A percentile compares a stretch with the other conserved stretches of the same genome.
These are phyloP conservation scores for Morinoia aosen DNA, from an alignment of 2,888 invertebrate species.

Conservation along the genomic window DNA sequence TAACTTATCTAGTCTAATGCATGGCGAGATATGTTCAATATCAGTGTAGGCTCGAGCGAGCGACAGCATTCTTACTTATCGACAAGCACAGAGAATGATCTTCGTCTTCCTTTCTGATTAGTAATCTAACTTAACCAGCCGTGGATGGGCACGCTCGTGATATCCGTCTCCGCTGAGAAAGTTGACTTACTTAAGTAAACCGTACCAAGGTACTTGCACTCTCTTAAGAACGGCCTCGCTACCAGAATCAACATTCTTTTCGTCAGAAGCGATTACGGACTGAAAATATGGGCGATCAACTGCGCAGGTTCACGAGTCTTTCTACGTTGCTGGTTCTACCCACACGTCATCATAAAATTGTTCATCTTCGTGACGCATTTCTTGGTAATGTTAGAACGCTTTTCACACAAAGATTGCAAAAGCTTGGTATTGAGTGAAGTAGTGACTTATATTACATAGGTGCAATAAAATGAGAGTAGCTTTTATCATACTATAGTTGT, in stretches of 20 bases:
- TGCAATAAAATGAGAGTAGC: not conserved
- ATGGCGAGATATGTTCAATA: too few species aligned
- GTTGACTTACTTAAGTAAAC: too few species aligned
- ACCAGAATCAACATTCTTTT: not conserved
- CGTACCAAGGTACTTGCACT: not conserved
- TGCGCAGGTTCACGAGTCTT: not conserved
- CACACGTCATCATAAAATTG: not conserved
- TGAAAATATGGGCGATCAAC: too few species aligned
- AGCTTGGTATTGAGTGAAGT: not conserved
- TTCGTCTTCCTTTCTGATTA: not conserved
- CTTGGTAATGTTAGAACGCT: not conserved
- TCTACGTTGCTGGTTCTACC: not conserved
- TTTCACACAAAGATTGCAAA: not conserved
- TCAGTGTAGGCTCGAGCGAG: not conserved
- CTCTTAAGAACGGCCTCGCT: not conserved
- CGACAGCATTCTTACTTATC: not conserved
- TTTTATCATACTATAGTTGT: not conserved
- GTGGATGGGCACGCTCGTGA: not conserved
- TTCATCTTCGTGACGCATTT: not conserved
- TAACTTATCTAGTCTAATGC: too few species aligned
- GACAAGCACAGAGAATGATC: not conserved
- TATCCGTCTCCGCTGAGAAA: not conserved
- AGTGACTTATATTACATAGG: not conserved
- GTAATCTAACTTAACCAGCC: not conserved
- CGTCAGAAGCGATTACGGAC: too few species aligned